Percentiles rank a stretch among this genome's conserved stretches.
These are phyloP conservation scores for Candidula unifasciata DNA, from an alignment of 2,888 invertebrate species.

Conservation along the genomic window DNA sequence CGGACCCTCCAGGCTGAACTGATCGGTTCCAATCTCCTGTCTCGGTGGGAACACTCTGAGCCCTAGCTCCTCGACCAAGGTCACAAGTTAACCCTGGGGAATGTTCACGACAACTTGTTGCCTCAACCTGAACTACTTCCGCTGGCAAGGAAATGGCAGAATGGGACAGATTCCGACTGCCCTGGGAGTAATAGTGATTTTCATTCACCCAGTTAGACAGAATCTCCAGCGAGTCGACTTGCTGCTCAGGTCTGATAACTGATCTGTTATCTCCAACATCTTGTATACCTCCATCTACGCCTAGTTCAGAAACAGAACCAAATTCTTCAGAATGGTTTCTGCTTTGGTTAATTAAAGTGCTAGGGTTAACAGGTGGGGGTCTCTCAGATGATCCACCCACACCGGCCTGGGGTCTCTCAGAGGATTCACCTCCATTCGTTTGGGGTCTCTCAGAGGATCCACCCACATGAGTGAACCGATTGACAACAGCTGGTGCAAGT, in stretches of 20 bases:
- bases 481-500: not conserved
- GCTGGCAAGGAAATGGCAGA: not conserved
- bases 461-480: not conserved
- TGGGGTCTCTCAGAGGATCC: not conserved
- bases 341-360: too few species aligned
- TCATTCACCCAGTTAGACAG: slow-evolving; percentile 9
- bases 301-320: not conserved
- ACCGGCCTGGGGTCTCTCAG: not conserved
- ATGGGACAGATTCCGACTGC: not conserved
- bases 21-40: not conserved
- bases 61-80: not conserved
- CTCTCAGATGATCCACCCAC: not conserved
- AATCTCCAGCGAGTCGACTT: not conserved
- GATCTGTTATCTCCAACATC: not conserved
- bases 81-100: not conserved
- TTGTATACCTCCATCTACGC: slow-evolving; percentile 6
- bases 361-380: too few species aligned
- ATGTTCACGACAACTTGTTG: not conserved
- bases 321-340: not conserved
- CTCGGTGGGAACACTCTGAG: slow-evolving; percentile 37
- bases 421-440: not conserved
- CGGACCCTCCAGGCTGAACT: too few species aligned
- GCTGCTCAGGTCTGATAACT: not conserved
- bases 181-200: slow-evolving; percentile 12
- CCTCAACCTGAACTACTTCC: not conserved